Conservation (phyloP, 2,797 vertebrate genomes). For the Caiman crocodilus region DNA sequence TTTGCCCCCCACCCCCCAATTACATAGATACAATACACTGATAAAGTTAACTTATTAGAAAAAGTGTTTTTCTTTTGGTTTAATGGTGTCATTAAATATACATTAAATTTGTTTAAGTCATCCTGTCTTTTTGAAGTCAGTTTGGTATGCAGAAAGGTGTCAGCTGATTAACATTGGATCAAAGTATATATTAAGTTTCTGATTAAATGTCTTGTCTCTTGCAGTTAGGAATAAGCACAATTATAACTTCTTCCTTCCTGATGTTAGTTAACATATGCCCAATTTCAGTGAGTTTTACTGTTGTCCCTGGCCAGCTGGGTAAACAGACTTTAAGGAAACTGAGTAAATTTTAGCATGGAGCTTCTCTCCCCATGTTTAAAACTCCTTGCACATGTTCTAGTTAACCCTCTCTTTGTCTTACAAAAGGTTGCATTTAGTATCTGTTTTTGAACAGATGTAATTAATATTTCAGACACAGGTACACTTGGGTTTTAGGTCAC, state of each 20-base stretch:
- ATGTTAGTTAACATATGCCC: conserved; percentile 54
- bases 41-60: conserved; percentile 70
- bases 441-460: conserved; percentile 10
- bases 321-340: conserved; percentile 63
- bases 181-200: conserved; percentile 70
- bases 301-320: conserved; percentile 62
- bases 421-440: conserved; percentile 53
- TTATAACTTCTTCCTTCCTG: conserved; percentile 73
- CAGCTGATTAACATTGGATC: conserved; percentile 70
- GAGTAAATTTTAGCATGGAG: conserved; percentile 32
- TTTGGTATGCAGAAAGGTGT: conserved; percentile 60
- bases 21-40: conserved; percentile 47
- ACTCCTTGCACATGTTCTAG: conserved; percentile 57
- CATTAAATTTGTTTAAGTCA: conserved; percentile 65
- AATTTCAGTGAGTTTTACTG: conserved; percentile 47
- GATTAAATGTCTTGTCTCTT: conserved; percentile 67
- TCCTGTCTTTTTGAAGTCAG: conserved; percentile 62
- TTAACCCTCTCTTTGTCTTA: conserved; percentile 59
- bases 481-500: not conserved
- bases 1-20: not conserved
- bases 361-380: conserved; percentile 31
- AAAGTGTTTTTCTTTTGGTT: conserved; percentile 63
- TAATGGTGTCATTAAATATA: conserved; percentile 68
- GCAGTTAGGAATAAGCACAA: conserved; percentile 69
- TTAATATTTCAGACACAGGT: conserved; percentile 46